Conservation (phyloP, 2,113 vertebrate species). For the Mobula hypostoma region DNA sequence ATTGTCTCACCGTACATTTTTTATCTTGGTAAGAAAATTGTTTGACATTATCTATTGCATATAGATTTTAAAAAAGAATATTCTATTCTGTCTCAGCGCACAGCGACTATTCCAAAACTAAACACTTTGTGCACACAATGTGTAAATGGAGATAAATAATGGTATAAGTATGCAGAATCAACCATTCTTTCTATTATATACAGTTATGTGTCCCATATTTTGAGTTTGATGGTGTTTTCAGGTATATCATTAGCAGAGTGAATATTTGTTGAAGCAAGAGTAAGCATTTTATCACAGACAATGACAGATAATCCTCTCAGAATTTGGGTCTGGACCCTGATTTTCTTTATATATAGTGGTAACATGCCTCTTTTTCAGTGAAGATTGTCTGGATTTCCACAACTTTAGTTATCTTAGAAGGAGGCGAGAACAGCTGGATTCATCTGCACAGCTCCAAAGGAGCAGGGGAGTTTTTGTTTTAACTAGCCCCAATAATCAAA, state of each 20-base stretch:
- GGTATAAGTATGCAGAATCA: neutral
- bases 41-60: neutral
- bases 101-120: neutral
- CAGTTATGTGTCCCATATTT: neutral
- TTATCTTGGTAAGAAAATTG: constrained; percentile 62
- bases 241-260: neutral
- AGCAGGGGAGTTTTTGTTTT: no score
- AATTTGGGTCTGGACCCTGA: no score
- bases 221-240: neutral
- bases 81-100: neutral
- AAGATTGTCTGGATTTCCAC: no score
- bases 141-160: neutral
- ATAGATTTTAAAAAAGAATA: neutral
- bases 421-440: no score
- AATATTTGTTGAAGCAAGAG: neutral
- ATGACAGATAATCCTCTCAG: no score
- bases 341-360: no score
- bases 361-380: no score
- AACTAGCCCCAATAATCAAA: no score
- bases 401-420: no score
- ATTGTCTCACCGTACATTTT: constrained; percentile 73
- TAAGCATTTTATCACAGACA: neutral
- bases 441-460: no score
- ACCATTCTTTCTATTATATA: neutral
- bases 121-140: neutral